These are phyloP conservation scores for Aselliscus stoliczkanus DNA, from an alignment of 2,797 vertebrate genomes.

Conservation along the genomic window DNA sequence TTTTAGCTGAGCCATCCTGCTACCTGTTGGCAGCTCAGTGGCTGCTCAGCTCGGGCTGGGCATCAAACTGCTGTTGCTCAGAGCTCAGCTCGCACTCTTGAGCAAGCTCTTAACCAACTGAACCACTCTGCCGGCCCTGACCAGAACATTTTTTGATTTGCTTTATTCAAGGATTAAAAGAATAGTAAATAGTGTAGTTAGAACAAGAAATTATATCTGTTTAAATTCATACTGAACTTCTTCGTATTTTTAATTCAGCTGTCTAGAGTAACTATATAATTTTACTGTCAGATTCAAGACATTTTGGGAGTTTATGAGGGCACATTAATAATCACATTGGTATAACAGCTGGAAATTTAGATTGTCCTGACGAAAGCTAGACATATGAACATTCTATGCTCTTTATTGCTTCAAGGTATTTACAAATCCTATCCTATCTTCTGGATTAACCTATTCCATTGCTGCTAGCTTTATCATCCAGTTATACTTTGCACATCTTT, in stretches of 20 bases:
- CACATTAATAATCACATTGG: background rate
- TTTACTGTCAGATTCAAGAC: background rate
- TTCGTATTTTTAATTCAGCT: background rate
- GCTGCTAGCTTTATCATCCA: background rate
- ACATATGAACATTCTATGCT: background rate
- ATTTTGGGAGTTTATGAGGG: background rate
- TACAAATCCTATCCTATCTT: background rate
- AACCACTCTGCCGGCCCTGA: too few species aligned
- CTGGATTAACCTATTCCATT: background rate
- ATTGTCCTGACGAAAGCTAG: background rate
- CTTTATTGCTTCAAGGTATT: background rate
- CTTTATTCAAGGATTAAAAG: background rate
- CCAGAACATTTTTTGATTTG: background rate
- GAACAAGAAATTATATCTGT: background rate
- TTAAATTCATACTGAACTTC: background rate
- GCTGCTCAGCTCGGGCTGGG: too few species aligned
- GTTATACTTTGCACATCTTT: background rate
- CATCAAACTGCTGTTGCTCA: too few species aligned
- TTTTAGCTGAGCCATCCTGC: too few species aligned
- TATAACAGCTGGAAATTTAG: background rate
- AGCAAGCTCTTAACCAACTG: too few species aligned
- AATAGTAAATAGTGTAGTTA: background rate
- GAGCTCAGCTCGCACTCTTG: too few species aligned
- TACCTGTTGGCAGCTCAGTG: too few species aligned
- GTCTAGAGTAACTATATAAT: background rate